A percentile compares a stretch with the other conserved stretches of the same genome.
These are phyloP conservation scores for Ictalurus punctatus DNA, from an alignment of 2,113 vertebrate genomes.

Conservation along the genomic window DNA sequence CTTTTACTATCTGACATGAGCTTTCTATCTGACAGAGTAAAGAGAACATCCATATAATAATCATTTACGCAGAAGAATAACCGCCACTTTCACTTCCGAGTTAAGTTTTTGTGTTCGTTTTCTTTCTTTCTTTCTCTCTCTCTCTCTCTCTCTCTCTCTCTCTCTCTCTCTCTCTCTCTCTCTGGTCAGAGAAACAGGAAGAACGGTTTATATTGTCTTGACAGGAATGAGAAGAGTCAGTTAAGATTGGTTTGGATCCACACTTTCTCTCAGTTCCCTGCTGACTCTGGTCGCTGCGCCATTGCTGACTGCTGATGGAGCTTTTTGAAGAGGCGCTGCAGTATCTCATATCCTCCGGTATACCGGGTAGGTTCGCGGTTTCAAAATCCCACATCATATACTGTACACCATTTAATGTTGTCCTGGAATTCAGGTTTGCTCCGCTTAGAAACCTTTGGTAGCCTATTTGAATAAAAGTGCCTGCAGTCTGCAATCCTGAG, in stretches of 20 bases:
- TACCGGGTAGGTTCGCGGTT: constrained; percentile 27
- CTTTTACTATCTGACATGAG: not conserved
- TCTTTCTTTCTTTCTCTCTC: constrained; percentile 1
- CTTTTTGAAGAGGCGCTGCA: constrained; percentile 65
- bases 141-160: constrained; percentile 5
- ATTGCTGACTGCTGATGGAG: constrained; percentile 65
- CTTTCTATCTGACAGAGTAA: not conserved
- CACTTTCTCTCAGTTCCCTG: not conserved
- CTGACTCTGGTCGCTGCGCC: not conserved
- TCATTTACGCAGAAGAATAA: not conserved
- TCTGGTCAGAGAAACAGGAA: constrained; percentile 65
- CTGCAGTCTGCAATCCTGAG: not conserved
- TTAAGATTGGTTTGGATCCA: not conserved
- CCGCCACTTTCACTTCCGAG: not conserved
- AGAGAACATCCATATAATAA: not conserved
- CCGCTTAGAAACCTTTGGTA: not conserved
- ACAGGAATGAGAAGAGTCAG: not conserved
- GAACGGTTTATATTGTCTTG: constrained; percentile 31
- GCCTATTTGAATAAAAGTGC: not conserved
- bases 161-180: constrained; percentile 39
- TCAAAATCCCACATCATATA: not conserved
- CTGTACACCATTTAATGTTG: not conserved
- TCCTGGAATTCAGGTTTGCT: not conserved
- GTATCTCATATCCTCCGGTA: constrained; percentile 57
- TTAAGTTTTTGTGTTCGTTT: not conserved